Conservation (phyloP, 2,888 invertebrate species). For the Electrophaes corylata region DNA sequence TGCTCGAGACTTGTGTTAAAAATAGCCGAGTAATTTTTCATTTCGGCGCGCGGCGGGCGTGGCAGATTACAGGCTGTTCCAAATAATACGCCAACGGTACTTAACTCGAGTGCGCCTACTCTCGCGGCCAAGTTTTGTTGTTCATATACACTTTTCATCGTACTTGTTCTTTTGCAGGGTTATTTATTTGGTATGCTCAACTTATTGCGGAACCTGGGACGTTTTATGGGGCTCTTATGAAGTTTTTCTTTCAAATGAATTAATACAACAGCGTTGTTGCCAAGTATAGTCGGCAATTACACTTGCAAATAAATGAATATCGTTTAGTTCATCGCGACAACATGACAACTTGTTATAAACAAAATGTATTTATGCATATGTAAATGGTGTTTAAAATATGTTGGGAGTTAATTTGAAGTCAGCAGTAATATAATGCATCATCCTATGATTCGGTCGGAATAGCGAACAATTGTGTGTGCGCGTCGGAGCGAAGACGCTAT, state of each 20-base stretch:
- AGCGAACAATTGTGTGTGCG: slow-evolving; percentile 69
- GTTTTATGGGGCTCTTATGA: slow-evolving; percentile 66
- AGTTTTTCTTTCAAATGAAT: slow-evolving; percentile 66
- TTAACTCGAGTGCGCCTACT: slow-evolving; percentile 72
- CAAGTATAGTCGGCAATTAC: slow-evolving; percentile 48
- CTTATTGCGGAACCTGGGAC: slow-evolving; percentile 59
- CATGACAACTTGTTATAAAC: slow-evolving; percentile 36
- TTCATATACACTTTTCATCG: slow-evolving; percentile 66
- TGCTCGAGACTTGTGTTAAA: slow-evolving; percentile 79
- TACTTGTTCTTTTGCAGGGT: slow-evolving; percentile 62
- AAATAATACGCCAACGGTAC: slow-evolving; percentile 77
- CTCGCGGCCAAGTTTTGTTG: slow-evolving; percentile 68
- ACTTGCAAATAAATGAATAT: slow-evolving; percentile 53
- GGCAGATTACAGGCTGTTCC: slow-evolving; percentile 81
- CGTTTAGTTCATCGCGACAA: slow-evolving; percentile 37
- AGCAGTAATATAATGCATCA: slow-evolving; percentile 48
- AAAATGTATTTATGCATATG: slow-evolving; percentile 34
- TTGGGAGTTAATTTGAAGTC: slow-evolving; percentile 26
- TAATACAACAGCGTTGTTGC: slow-evolving; percentile 59
- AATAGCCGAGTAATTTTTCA: slow-evolving; percentile 83
- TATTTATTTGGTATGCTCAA: slow-evolving; percentile 62
- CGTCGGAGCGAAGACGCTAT: slow-evolving; percentile 65
- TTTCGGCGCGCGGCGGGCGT: slow-evolving; percentile 80
- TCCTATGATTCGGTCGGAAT: slow-evolving; percentile 59
- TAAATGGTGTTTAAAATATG: slow-evolving; percentile 31